A percentile compares a stretch with the other conserved stretches of the same genome.
These are phyloP conservation scores for Oryctolagus cuniculus DNA, from an alignment of 2,113 vertebrate species.

Conservation along the genomic window DNA sequence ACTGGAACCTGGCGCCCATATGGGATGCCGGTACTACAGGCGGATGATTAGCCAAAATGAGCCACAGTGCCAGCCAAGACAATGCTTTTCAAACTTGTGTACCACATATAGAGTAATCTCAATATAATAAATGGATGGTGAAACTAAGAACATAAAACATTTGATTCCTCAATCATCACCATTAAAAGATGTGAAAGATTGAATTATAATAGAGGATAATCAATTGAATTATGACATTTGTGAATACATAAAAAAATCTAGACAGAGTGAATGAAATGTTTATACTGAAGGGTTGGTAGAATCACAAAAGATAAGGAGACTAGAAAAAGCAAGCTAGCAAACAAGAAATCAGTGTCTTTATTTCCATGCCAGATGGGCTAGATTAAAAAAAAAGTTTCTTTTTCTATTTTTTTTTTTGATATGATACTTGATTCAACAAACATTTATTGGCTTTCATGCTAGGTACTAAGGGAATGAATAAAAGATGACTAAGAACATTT, in stretches of 20 bases:
- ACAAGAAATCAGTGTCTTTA: neutral
- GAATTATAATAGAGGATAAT: neutral
- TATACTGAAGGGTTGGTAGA: neutral
- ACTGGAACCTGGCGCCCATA: too few species aligned
- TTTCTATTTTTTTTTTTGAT: slow-evolving; percentile 24
- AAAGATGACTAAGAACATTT: slow-evolving; percentile 37
- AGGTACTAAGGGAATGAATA: slow-evolving; percentile 6
- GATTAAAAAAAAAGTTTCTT: slow-evolving; percentile 7
- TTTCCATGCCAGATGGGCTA: slow-evolving; percentile 34
- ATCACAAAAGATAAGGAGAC: neutral
- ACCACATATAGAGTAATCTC: slow-evolving; percentile 19
- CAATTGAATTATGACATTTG: slow-evolving; percentile 28
- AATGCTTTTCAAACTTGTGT: slow-evolving; percentile 15
- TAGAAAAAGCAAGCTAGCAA: slow-evolving; percentile 8
- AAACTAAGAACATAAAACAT: slow-evolving; percentile 58
- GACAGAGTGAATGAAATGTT: slow-evolving; percentile 49
- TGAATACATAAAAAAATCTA: slow-evolving; percentile 25
- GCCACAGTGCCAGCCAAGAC: neutral
- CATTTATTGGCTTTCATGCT: slow-evolving; percentile 42
- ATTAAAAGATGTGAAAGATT: slow-evolving; percentile 38
- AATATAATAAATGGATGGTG: neutral
- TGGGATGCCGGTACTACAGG: too few species aligned
- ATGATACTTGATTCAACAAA: slow-evolving; percentile 43
- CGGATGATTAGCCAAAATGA: too few species aligned
- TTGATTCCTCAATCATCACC: neutral